Base-by-base conservation (phyloP, 2,888 invertebrate species). In the Eupsilia transversa region DNA sequence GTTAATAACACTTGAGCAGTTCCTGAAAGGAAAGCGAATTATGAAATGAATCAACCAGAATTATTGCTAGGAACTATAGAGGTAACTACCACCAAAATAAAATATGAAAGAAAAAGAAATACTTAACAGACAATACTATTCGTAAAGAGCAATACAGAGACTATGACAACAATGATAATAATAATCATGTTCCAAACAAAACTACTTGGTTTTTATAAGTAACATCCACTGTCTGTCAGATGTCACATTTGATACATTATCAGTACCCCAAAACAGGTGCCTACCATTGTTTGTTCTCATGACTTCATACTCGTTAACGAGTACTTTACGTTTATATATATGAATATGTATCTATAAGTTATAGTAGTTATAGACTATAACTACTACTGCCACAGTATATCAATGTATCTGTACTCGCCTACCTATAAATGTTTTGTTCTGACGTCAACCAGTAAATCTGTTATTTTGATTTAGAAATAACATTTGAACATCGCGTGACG, bases 341-440 rank as follows among this genome's bases (percentile, higher is more conserved):
- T 41, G 23, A 14, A 38, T 33, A 43, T 23, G 14, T 57, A 52
- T 52, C 23, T 38, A 33, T n/a, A n/a, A n/a, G n/a, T n/a, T n/a
- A n/a, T n/a, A n/a, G n/a, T n/a, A n/a, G n/a, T n/a, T n/a, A n/a
- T n/a, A n/a, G n/a, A n/a, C n/a, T n/a, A n/a, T 17, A 63, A 3
- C 46, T n/a, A 49, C 38, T 46, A 43, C 30, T 41, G 41, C n/a
- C 23, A 4, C 14, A 35, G 27, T 74, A 63, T 72, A 56, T 59
- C 7, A 49, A 67, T 46, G 27, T 35, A 41, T 27, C 3, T 71
- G 5, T 67, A 38, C n/a, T 60, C 43, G 14, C 3, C 20, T 70
- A 43, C 23, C 33, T 38, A 77, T 12, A n/a, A n/a, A 65, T 23
- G 61, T 46, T 52, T 81, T 75, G 77, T 75, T 64, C 35, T 75